Evolutionary conservation across 2,797 vertebrate genomes (phyloP).

Genomic region (Steatocranus sp.): DNA sequence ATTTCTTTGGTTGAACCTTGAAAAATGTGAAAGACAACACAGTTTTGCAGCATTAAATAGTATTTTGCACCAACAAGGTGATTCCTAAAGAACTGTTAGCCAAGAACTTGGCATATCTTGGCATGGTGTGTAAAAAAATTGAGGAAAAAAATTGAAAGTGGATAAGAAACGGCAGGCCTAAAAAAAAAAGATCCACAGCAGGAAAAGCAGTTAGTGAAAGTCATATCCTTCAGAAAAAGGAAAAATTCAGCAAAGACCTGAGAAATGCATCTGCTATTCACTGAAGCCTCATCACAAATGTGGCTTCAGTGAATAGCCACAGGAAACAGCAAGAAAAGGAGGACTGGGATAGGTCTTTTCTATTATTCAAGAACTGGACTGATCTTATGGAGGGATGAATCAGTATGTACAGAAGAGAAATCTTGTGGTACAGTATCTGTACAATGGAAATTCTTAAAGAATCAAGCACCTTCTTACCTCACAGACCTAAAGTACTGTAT

Average conservation of each 20-base stretch:
- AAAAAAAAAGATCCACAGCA: background rate
- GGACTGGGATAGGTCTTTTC: background rate
- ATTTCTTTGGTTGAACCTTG: no score
- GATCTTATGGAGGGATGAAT: background rate
- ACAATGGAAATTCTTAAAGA: background rate
- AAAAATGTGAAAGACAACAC: background rate
- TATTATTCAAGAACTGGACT: background rate
- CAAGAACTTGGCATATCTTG: background rate
- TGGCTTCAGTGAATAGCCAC: background rate
- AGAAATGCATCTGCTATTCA: background rate
- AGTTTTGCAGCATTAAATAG: background rate
- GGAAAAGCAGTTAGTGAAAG: background rate
- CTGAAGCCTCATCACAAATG: background rate
- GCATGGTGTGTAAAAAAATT: background rate
- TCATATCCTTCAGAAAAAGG: background rate
- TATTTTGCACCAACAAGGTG: background rate
- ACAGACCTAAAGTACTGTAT: background rate
- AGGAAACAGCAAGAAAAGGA: background rate
- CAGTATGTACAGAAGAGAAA: background rate
- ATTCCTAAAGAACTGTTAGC: background rate
- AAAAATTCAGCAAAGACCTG: background rate
- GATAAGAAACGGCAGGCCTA: background rate
- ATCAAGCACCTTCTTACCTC: background rate
- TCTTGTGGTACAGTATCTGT: background rate
- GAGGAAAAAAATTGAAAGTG: background rate